These are phyloP conservation scores for Talpa occidentalis DNA, from an alignment of 2,113 vertebrate genomes.

Conservation along the genomic window DNA sequence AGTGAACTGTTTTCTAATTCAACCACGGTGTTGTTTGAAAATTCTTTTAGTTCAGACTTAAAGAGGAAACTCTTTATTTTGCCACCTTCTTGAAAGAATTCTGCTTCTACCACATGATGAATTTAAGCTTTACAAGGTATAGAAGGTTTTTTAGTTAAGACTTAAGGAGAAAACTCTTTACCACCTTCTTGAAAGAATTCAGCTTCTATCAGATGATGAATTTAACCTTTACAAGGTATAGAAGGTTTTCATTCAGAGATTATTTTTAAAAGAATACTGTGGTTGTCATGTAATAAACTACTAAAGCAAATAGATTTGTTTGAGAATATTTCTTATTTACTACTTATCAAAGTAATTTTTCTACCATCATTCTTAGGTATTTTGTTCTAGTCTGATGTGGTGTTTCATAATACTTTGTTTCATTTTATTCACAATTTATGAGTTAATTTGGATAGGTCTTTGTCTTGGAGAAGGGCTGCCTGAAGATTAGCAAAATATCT, in stretches of 20 bases:
- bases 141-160: neutral
- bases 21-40: neutral
- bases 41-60: neutral
- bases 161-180: neutral
- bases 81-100: neutral
- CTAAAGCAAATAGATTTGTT: slow-evolving; percentile 11
- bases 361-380: neutral
- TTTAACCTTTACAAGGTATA: neutral
- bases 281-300: slow-evolving; percentile 33
- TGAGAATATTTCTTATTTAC: neutral
- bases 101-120: slow-evolving; percentile 27
- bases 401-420: neutral
- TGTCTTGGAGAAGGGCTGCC: neutral
- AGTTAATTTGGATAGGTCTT: slow-evolving; percentile 25
- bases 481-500: neutral
- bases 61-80: neutral
- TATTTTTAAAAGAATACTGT: neutral
- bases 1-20: neutral
- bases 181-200: neutral
- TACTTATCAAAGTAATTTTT: neutral
- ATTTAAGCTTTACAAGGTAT: slow-evolving; percentile 2
- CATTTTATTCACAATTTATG: neutral
- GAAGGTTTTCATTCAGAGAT: slow-evolving; percentile 19
- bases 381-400: slow-evolving; percentile 36
- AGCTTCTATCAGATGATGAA: slow-evolving; percentile 29